phyloP scores from a whole-genome alignment of 2,888 invertebrate genomes.

The Euclidia mi region DNA sequence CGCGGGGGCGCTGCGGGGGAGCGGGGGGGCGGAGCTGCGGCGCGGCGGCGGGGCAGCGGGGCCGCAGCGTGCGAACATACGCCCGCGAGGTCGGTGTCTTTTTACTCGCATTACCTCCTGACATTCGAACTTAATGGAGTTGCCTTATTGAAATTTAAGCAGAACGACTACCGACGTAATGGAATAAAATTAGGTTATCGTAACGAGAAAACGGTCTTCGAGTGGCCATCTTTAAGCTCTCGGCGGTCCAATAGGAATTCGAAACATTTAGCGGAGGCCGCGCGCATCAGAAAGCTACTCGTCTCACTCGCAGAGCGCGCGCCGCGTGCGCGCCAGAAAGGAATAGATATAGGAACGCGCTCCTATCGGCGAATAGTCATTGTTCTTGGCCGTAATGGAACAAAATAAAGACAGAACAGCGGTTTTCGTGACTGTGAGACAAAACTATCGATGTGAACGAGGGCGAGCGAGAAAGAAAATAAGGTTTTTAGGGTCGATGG shows the following conservation, averaged over 20 bases:
- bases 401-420: constrained; percentile 89
- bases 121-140: constrained; percentile 87
- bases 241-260: constrained; percentile 86
- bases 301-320: constrained; percentile 70
- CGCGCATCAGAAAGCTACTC: constrained; percentile 60
- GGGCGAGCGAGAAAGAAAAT: constrained; percentile 76
- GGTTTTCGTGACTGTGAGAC: constrained; percentile 89
- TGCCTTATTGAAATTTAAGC: constrained; percentile 86
- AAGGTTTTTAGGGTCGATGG: constrained; percentile 88
- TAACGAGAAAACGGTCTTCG: constrained; percentile 85
- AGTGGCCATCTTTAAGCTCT: constrained; percentile 88
- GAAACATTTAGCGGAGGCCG: constrained; percentile 76
- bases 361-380: constrained; percentile 85
- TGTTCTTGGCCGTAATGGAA: constrained; percentile 89
- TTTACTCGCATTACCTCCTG: constrained; percentile 85
- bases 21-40: constrained; percentile 23
- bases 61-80: constrained; percentile 74
- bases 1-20: constrained; percentile 31
- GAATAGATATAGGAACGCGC: constrained; percentile 78
- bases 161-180: constrained; percentile 82
- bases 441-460: constrained; percentile 66
- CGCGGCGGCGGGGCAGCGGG: constrained; percentile 37
- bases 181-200: constrained; percentile 88
- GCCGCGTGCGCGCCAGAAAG: constrained; percentile 64
- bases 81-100: constrained; percentile 83